Evolutionary conservation across 92 coral and sea anemone species (phyloP).

Genomic region (Palythoa grandis): DNA sequence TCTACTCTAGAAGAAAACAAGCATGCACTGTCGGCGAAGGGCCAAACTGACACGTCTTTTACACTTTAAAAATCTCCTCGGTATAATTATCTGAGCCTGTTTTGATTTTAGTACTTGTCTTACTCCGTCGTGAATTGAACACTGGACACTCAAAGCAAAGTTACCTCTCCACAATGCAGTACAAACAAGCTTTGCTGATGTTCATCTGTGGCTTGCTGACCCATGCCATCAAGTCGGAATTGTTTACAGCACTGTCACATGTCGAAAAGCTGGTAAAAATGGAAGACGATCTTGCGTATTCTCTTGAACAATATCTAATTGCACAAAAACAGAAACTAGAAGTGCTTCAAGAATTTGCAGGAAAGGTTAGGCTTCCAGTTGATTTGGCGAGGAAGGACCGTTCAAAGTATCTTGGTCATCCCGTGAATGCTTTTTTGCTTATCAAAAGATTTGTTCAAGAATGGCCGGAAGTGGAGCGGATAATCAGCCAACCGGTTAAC

Average conservation of each 20-base stretch:
- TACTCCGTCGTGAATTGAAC: not conserved
- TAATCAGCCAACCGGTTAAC: constrained; percentile 51
- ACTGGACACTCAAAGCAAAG: too few relatives aligned
- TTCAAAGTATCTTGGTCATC: constrained; percentile 75
- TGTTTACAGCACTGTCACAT: constrained; percentile 90
- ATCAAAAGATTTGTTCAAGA: constrained; percentile 87
- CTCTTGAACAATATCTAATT: constrained; percentile 73
- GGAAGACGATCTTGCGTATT: constrained; percentile 81
- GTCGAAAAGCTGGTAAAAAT: constrained; percentile 72
- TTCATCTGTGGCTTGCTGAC: not conserved
- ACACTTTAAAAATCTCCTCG: not conserved
- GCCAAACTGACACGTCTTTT: not conserved
- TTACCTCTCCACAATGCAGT: constrained; percentile 1
- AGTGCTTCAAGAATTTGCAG: constrained; percentile 43
- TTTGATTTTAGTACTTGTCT: not conserved
- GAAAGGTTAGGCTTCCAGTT: constrained; percentile 64
- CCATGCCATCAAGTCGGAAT: constrained; percentile 47
- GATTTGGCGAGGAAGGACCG: constrained; percentile 56
- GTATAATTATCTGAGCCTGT: not conserved
- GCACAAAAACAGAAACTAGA: constrained; percentile 70
- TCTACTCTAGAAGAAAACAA: not conserved
- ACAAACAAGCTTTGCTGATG: not conserved
- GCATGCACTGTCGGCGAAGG: constrained; percentile 15
- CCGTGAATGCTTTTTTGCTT: constrained; percentile 84
- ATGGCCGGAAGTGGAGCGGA: constrained; percentile 76